phyloP scores from a whole-genome alignment of 2,797 vertebrate genomes.

The Sebastes taczanowskii region DNA sequence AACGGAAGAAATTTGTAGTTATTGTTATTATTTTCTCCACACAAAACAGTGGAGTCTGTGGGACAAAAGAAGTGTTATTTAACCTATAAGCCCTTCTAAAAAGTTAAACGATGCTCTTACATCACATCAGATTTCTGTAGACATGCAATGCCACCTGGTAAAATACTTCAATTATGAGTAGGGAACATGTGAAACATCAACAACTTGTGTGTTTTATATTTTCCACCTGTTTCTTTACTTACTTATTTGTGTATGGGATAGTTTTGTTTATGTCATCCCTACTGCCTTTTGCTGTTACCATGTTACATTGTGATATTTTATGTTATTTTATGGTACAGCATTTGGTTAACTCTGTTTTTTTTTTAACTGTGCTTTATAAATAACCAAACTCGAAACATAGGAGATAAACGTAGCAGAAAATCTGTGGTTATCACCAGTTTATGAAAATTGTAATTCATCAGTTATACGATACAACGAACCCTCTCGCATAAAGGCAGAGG shows the following conservation, averaged over 20 bases:
- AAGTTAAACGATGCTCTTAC: not conserved
- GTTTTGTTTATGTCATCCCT: no score
- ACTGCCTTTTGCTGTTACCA: no score
- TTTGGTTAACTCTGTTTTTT: no score
- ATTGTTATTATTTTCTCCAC: conserved; percentile 9
- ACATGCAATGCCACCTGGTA: not conserved
- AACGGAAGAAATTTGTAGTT: not conserved
- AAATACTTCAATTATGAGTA: not conserved
- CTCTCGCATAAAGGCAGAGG: not conserved
- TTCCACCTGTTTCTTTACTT: no score
- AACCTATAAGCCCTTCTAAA: not conserved
- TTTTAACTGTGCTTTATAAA: no score
- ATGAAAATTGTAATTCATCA: not conserved
- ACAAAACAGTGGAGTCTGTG: not conserved
- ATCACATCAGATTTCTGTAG: not conserved
- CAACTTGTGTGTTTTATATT: no score
- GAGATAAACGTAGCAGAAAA: not conserved
- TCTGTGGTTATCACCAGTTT: not conserved
- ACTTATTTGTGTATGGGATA: no score
- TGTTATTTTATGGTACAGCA: no score
- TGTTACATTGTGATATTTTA: no score
- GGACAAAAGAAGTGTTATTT: not conserved
- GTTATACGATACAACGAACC: not conserved
- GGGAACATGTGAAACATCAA: not conserved
- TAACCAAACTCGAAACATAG: no score